Base-by-base conservation (phyloP, 2,888 invertebrate genomes). In the Adelphocoris suturalis region DNA sequence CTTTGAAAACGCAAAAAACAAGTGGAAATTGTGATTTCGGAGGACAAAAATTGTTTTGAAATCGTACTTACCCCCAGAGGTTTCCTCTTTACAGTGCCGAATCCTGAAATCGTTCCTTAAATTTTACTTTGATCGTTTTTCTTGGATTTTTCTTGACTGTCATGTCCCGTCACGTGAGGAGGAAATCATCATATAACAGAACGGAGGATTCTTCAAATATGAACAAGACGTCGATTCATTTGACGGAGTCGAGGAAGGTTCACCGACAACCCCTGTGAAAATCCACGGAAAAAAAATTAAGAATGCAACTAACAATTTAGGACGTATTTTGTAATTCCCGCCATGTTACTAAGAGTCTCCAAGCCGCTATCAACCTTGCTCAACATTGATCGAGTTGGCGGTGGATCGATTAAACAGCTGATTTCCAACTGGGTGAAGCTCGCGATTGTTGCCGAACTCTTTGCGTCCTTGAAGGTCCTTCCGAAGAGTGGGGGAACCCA, bases 371-470 rank as follows among this genome's bases (percentile, higher is more conserved):
- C 28, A 61, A 57, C 85, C 85, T 57, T 85, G 57, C 57, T 61
- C 85, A 85, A 85, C 85, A 61, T 85, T 46, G 85, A 85, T 85
- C 85, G 85, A 85, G 85, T 85, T 85, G 85, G 85, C 85, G 57
- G 85, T 85, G 85, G 61, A 37, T 85, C 85, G 85, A 82, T 82
- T 55, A 37, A 57, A 61, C 85, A 85, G 85, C 85, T 85, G 85
- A 61, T 37, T 47, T 23, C n/a, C 85, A n/a, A 28, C 19, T 61
- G 57, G 78, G 19, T 37, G 47, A 80, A 47, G 37, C 16, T 14
- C 28, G n/a, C 78, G 84, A 57, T 28, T 28, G 84, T 47, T 52
- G 23, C 2, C 84, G 84, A 55, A 28, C 55, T 52, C 28, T 82
- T 5, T 61, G 52, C 82, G 85, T 61, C 85, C 85, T 85, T 85